Conservation (phyloP, 2,888 invertebrate genomes). For the Maniola hyperantus region DNA sequence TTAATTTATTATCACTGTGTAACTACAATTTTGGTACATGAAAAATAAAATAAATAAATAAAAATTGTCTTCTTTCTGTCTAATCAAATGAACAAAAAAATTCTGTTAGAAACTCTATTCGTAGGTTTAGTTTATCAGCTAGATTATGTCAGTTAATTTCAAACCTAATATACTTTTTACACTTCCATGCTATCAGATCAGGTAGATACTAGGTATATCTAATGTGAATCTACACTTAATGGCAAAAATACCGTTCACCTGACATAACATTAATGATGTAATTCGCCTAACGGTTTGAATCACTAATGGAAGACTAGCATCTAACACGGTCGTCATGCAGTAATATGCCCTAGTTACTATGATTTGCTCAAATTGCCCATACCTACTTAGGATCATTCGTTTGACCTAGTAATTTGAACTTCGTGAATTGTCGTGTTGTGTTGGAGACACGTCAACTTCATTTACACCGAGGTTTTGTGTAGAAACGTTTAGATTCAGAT, state of each 20-base stretch:
- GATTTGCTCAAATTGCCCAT: conserved; percentile 73
- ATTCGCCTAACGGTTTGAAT: conserved; percentile 43
- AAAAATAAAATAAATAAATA: too few species aligned
- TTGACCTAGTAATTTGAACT: conserved; percentile 57
- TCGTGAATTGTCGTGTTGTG: conserved; percentile 23
- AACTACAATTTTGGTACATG: too few species aligned
- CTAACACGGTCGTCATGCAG: conserved; percentile 53
- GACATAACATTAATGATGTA: conserved; percentile 39
- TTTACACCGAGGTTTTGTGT: background rate
- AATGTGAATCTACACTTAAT: conserved; percentile 19
- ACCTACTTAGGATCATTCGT: conserved; percentile 57
- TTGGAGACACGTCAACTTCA: conserved; percentile 5
- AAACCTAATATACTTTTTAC: too few species aligned
- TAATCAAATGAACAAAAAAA: too few species aligned
- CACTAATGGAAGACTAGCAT: conserved; percentile 41
- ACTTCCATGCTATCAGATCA: background rate
- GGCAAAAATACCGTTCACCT: conserved; percentile 27
- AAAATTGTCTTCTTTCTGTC: too few species aligned
- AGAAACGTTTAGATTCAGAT: background rate
- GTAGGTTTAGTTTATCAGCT: too few species aligned
- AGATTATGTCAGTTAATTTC: background rate
- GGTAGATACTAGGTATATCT: conserved; percentile 6
- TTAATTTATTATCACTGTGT: too few species aligned
- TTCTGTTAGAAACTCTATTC: too few species aligned
- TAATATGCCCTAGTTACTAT: conserved; percentile 71